Evolutionary conservation across 92 coral and sea anemone species (phyloP), one percentile per base, ranked within the genome.

Genomic region (Porites cylindrica): DNA sequence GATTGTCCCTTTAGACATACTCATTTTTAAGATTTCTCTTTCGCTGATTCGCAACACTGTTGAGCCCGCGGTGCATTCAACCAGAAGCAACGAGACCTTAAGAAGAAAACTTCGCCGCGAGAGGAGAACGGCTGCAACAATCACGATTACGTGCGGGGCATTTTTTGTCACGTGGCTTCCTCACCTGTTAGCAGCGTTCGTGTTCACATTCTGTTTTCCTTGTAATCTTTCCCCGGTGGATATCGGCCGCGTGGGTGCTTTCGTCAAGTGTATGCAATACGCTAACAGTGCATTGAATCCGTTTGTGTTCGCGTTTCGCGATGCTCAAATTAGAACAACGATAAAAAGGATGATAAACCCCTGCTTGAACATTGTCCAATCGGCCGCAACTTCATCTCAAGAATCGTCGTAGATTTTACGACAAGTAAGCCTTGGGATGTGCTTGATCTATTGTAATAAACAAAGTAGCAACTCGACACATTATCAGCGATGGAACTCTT

Each of bases 221-320:
- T 83, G 87, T 23, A 17, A 83, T 21, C 50, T 83, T 66, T 47
- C 61, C 74, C 53, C 60, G 1, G 62, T 75, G 62, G 90, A 88
- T 76, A 52, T 89, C 19, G 82, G 76, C 12, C 93, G 95, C 12
- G 78, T 94, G 59, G 86, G 87, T 52, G 88, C 91, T 66, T 94
- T 92, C 70, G 78, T 94, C 19, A 94, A 94, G 84, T 92, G 89
- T 72, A 87, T 92, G 92, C 97, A 94, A 29, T 94, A 94, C 72
- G 56, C 76, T 8, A 94, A 92, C 92, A 94, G 97, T 29, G 97
- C 94, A 13, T 70, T 94, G 19, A 94, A 94, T 80, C 97, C 97
- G 7, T 94, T 86, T 81, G 89, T 92, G 53, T 94, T 86, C 38
- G 93, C 95, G 17, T 94, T 89, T 77, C 97, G 95, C n/a, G 93